phyloP scores from a whole-genome alignment of 2,113 vertebrate genomes.

The Quiscalus mexicanus region DNA sequence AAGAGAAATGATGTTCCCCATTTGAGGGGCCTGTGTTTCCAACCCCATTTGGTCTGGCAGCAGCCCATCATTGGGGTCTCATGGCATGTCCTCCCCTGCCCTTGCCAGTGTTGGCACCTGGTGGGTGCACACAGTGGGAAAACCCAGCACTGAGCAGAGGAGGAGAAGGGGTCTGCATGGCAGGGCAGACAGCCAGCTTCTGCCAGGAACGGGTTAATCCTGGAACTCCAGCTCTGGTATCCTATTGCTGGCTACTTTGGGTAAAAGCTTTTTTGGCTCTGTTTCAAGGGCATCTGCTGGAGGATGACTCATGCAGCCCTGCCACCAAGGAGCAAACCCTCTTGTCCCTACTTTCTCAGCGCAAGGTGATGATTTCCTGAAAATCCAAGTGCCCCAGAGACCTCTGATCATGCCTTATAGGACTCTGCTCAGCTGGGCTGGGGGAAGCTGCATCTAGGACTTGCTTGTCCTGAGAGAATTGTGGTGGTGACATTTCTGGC shows the following conservation, averaged over 20 bases:
- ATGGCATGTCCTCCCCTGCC: fast-evolving
- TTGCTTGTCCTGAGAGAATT: not conserved
- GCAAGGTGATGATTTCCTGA: slow-evolving; percentile 20
- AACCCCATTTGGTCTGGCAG: not conserved
- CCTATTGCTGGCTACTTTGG: slow-evolving; percentile 63
- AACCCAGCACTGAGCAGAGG: not conserved
- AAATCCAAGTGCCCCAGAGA: not conserved
- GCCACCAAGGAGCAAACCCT: slow-evolving; percentile 9
- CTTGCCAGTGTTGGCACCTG: not conserved
- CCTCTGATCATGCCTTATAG: not conserved
- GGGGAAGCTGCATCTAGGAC: not conserved
- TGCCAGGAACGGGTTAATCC: slow-evolving; percentile 55
- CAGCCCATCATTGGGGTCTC: not conserved
- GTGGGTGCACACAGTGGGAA: fast-evolving
- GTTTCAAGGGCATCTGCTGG: slow-evolving; percentile 66
- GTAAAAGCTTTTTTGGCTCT: slow-evolving; percentile 77
- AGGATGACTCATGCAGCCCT: slow-evolving; percentile 60
- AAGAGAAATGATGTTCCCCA: not conserved
- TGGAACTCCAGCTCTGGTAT: slow-evolving; percentile 43
- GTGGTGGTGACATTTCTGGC: not conserved
- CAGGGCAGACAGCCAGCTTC: not conserved
- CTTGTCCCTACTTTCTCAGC: not conserved
- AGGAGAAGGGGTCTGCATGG: not conserved
- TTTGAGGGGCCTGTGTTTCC: not conserved
- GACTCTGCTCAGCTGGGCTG: not conserved